Base-by-base conservation (phyloP, 2,797 vertebrate genomes). In the Lindbergichthys nudifrons region DNA sequence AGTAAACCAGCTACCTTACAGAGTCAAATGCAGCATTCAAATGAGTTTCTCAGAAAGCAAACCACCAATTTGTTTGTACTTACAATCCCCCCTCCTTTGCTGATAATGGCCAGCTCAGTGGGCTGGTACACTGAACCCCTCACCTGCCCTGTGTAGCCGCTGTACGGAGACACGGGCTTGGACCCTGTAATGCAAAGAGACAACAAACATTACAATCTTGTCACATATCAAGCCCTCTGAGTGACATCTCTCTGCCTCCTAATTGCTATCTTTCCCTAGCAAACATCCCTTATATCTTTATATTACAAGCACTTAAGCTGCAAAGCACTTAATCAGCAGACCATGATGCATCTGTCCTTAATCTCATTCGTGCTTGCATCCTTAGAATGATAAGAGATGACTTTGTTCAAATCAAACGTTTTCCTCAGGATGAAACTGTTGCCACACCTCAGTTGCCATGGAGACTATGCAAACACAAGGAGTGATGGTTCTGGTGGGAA, bases 51-150 rank as follows among this genome's bases (percentile, higher is more conserved):
- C 7, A 58, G 41, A 21, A 3, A 45, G 14, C 21, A 39, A 51
- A 16, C 14, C 11, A 18, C 11, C 0, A 36, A 9, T 7, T 36
- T 9, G 8, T 36, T 10, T 14, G 32, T 10, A 85, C 89, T 89
- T 67, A 91, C 97, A 60, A 92, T 93, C 21, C 87, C 93, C n/a
- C 78, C 52, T 16, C 91, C 92, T 88, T 97, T 97, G 86, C 94
- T 96, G 93, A 99, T 98, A 82, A 98, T 84, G 3, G 98, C 96
- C 86, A 99, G 95, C 90, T 99, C 98, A 0, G 98, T 99, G 76
- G 98, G 98, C 94, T 99, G 98, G 92, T 98, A 99, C 36, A 99
- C 96, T 0, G 96, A 95, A 41, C 95, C 96, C 12, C 97, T 94
- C 53, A 95, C 81, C 85, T 99, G 98, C 7, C 97, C 97, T 0